These are phyloP conservation scores for Holotrichia oblita DNA, from an alignment of 1,140 invertebrate species.

Conservation along the genomic window DNA sequence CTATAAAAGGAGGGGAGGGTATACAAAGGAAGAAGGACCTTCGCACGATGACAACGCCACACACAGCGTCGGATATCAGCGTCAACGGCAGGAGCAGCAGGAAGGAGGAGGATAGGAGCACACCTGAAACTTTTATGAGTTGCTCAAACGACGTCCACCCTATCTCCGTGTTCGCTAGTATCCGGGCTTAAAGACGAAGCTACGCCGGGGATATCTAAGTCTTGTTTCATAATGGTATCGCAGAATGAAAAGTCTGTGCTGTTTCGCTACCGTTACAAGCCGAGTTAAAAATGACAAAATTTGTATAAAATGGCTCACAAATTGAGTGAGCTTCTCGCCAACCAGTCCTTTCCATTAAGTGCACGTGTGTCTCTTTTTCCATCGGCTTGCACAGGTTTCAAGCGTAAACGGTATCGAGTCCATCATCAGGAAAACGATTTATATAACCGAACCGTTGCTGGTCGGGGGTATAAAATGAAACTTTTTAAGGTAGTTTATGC, in stretches of 20 bases:
- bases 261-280: conserved; percentile 23
- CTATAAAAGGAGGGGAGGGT: conserved; percentile 32
- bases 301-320: conserved; percentile 44
- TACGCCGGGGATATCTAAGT: not conserved
- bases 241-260: conserved; percentile 12
- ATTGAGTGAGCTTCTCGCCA: conserved; percentile 40
- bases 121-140: conserved; percentile 42
- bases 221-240: not conserved
- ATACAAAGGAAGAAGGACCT: not conserved
- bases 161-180: not conserved
- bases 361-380: conserved; percentile 35
- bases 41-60: conserved; percentile 1
- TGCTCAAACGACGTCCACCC: conserved; percentile 41
- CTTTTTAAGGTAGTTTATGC: conserved; percentile 32
- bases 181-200: not conserved
- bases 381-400: not conserved
- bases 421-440: conserved; percentile 9
- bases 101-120: conserved; percentile 7
- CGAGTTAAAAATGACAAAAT: conserved; percentile 45
- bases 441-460: conserved; percentile 9
- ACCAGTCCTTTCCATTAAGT: conserved; percentile 36
- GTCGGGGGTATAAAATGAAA: conserved; percentile 28
- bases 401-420: conserved; percentile 25
- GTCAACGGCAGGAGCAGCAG: not conserved
- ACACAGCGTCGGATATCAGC: not conserved